These are phyloP conservation scores for Gorsachius magnificus DNA, from an alignment of 2,797 vertebrate genomes.

Conservation along the genomic window DNA sequence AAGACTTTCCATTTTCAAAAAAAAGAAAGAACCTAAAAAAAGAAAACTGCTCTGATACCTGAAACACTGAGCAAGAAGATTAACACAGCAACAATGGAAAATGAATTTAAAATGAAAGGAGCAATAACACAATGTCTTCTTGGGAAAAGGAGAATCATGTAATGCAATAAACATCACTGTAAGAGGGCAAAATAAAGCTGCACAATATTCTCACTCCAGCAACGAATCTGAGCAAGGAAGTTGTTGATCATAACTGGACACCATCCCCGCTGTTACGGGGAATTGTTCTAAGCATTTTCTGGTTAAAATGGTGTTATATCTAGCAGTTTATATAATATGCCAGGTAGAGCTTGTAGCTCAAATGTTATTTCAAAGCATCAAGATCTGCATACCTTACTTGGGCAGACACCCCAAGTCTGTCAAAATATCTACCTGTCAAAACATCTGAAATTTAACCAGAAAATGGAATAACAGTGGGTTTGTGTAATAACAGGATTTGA, in stretches of 20 bases:
- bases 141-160: background rate
- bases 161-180: slow-evolving; percentile 32
- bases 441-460: background rate
- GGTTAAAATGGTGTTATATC: slow-evolving; percentile 20
- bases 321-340: background rate
- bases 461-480: background rate
- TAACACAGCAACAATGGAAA: background rate
- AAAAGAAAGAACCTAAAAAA: background rate
- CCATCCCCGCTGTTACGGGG: background rate
- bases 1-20: background rate
- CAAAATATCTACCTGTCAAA: background rate
- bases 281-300: slow-evolving; percentile 43
- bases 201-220: slow-evolving; percentile 11
- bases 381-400: background rate
- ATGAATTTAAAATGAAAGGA: slow-evolving; percentile 3
- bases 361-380: background rate
- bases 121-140: background rate
- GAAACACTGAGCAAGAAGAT: background rate
- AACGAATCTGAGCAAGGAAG: slow-evolving; percentile 10
- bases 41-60: background rate
- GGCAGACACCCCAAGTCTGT: background rate
- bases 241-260: slow-evolving; percentile 40
- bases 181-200: slow-evolving; percentile 34
- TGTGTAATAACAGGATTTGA: background rate
- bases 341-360: background rate